Evolutionary conservation across 2,888 invertebrate species (phyloP).

Genomic region (Theristus sp.): DNA sequence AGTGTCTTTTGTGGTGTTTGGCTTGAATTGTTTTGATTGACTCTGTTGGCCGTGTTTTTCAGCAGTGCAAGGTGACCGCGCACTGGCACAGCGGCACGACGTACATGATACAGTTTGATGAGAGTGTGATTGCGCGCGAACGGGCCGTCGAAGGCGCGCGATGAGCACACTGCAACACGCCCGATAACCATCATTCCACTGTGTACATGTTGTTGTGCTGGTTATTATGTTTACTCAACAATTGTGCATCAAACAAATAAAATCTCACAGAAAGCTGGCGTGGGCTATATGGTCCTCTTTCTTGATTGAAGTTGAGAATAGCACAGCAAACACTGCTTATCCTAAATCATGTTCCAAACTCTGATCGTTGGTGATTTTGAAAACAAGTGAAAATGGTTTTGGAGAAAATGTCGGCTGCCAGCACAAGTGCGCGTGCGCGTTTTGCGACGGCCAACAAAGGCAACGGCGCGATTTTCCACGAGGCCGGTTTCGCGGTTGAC

Average conservation of each 20-base stretch:
- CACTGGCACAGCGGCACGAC: conserved; percentile 99
- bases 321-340: no score
- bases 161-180: no score
- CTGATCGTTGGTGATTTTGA: no score
- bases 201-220: conserved; percentile 1
- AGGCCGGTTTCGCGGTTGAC: not conserved
- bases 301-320: no score
- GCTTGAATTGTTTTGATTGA: not conserved
- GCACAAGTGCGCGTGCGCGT: no score
- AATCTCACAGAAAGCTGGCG: no score
- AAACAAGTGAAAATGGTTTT: no score
- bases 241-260: no score
- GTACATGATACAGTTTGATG: conserved; percentile 57
- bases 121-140: conserved; percentile 23
- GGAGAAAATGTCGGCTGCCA: no score
- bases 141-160: conserved; percentile 11
- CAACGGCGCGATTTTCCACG: not conserved
- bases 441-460: not conserved
- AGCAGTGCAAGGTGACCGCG: conserved; percentile 80
- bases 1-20: conserved; percentile 35
- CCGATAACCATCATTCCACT: conserved; percentile 6
- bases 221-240: not conserved
- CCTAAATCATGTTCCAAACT: no score
- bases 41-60: not conserved
- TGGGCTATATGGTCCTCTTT: no score